Percentiles rank a stretch among this genome's conserved stretches.
phyloP scores from a whole-genome alignment of 2,888 invertebrate species.

The Trachelus troglodyta region DNA sequence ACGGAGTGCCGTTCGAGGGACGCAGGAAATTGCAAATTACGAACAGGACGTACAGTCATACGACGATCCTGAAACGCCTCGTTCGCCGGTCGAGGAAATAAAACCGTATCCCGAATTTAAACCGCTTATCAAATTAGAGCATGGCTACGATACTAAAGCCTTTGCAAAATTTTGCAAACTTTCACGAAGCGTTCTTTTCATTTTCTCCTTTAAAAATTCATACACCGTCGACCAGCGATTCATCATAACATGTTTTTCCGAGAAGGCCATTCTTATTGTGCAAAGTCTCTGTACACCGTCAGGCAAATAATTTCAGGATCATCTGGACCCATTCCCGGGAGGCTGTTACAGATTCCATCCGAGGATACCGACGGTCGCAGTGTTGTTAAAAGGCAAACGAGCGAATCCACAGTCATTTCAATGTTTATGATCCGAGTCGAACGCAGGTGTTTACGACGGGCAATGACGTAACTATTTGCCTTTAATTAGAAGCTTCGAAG shows the following conservation, averaged over 20 bases:
- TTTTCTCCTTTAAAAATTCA: background rate
- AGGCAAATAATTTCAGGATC: no score
- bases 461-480: slow-evolving; percentile 39
- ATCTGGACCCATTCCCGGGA: background rate
- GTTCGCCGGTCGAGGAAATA: slow-evolving; percentile 43
- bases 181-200: background rate
- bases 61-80: background rate
- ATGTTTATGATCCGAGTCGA: background rate
- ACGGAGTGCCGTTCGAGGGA: background rate
- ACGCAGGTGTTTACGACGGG: background rate
- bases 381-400: background rate
- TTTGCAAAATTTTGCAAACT: background rate
- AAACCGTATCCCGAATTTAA: slow-evolving; percentile 54
- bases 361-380: background rate
- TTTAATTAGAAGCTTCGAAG: slow-evolving; percentile 48
- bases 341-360: background rate
- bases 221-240: no score
- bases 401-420: background rate
- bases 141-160: slow-evolving; percentile 4
- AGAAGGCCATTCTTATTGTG: no score
- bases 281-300: no score
- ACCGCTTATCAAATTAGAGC: slow-evolving; percentile 39
- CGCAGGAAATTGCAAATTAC: slow-evolving; percentile 61
- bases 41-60: slow-evolving; percentile 38
- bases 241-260: no score